These are phyloP conservation scores for Halichondria panicea DNA, from an alignment of 37 sponge, comb jelly and placozoan genomes.

Conservation along the genomic window DNA sequence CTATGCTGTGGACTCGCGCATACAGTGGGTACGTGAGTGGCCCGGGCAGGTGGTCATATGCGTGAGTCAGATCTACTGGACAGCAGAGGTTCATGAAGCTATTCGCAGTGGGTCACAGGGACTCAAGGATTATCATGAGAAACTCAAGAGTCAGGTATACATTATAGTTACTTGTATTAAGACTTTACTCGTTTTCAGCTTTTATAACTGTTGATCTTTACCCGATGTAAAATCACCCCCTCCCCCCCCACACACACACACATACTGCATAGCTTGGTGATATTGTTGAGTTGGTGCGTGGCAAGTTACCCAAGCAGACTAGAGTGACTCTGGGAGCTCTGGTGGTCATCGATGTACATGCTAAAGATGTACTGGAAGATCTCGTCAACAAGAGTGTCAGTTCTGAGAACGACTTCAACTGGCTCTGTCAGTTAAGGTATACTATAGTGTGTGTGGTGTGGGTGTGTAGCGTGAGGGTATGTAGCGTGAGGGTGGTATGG, in stretches of 20 bases:
- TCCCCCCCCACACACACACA: not conserved
- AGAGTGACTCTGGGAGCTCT: constrained; percentile 95
- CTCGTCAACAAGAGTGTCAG: constrained; percentile 76
- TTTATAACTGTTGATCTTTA: not conserved
- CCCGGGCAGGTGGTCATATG: constrained; percentile 96
- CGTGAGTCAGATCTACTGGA: constrained; percentile 97
- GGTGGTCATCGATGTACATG: constrained; percentile 97
- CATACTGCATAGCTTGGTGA: constrained; percentile 65
- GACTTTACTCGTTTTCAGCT: too few species aligned
- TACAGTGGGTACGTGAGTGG: constrained; percentile 96
- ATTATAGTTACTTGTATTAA: not conserved
- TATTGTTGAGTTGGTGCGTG: constrained; percentile 93
- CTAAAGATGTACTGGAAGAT: constrained; percentile 85
- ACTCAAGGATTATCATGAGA: constrained; percentile 89
- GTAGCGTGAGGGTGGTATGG: too few species aligned
- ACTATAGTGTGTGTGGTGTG: too few species aligned
- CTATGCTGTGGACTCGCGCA: constrained; percentile 72
- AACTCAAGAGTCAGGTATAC: constrained; percentile 72
- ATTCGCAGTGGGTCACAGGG: constrained; percentile 82
- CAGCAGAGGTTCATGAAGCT: constrained; percentile 95
- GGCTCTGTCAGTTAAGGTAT: constrained; percentile 97
- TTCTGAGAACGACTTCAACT: constrained; percentile 93
- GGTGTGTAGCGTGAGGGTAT: too few species aligned
- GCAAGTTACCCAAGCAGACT: constrained; percentile 96
- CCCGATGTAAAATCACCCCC: not conserved